Conservation (phyloP, 37 sponge, comb jelly and placozoan species). For the Oscarella lobularis region DNA sequence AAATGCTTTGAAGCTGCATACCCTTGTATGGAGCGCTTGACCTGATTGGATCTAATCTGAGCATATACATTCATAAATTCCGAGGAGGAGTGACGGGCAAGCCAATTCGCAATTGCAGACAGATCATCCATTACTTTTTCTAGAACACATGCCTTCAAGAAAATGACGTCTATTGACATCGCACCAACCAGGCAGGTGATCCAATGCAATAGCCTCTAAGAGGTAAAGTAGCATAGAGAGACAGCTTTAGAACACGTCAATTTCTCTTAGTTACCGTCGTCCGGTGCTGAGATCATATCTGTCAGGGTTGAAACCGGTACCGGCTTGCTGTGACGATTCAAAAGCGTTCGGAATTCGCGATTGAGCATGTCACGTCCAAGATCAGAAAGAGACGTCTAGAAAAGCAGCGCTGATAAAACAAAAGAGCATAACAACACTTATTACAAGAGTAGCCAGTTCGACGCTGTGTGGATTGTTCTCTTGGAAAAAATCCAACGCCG, state of each 20-base stretch:
- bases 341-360: slow-evolving; percentile 37
- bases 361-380: slow-evolving; percentile 34
- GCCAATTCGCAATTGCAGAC: slow-evolving; percentile 32
- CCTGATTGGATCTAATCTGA: slow-evolving; percentile 47
- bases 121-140: slow-evolving; percentile 39
- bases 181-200: slow-evolving; percentile 23
- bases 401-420: background rate
- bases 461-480: slow-evolving; percentile 47
- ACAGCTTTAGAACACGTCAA: too few species aligned
- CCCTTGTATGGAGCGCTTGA: slow-evolving; percentile 32
- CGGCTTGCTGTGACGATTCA: slow-evolving; percentile 41
- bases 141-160: background rate
- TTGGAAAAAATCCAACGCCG: slow-evolving; percentile 46
- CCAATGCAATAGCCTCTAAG: too few species aligned
- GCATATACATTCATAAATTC: slow-evolving; percentile 51
- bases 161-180: background rate
- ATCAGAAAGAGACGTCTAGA: slow-evolving; percentile 20
- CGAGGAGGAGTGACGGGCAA: slow-evolving; percentile 11
- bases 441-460: slow-evolving; percentile 34
- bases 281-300: slow-evolving; percentile 30
- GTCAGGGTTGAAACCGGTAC: slow-evolving; percentile 43
- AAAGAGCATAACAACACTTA: background rate
- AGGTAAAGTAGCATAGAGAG: too few species aligned
- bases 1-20: too few species aligned
- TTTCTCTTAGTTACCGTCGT: slow-evolving; percentile 57